A percentile compares a stretch with the other conserved stretches of the same genome.
These are phyloP conservation scores for Tragelaphus oryx DNA, from an alignment of 2,797 vertebrate species.

Conservation along the genomic window DNA sequence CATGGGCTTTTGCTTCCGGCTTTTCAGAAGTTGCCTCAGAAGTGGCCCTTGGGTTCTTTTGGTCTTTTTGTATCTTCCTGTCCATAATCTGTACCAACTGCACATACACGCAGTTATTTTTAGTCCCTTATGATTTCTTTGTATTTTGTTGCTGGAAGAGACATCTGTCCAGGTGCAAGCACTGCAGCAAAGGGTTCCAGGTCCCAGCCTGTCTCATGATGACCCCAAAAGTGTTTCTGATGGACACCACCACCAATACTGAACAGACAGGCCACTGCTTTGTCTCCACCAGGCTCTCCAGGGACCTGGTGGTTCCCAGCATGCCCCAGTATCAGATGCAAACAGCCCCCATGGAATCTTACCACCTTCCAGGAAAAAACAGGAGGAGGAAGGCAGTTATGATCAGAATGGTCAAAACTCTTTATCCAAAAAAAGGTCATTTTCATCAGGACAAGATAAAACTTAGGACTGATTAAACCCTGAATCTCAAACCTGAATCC, in stretches of 20 bases:
- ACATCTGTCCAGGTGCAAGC: not conserved
- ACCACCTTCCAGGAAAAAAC: not conserved
- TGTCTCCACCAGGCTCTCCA: not conserved
- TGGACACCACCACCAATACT: fast-evolving
- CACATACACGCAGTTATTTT: not conserved
- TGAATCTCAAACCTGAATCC: not conserved
- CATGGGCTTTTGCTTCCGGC: not conserved
- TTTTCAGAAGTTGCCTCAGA: not conserved
- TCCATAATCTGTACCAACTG: not conserved
- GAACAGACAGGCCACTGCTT: not conserved
- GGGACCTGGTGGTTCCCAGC: not conserved
- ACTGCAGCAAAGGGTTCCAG: not conserved
- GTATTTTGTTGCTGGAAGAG: not conserved
- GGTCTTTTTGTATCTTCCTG: not conserved
- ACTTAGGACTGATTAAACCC: not conserved
- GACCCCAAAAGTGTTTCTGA: not conserved
- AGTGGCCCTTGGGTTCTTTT: not conserved
- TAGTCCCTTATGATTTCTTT: not conserved
- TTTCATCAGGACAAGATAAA: not conserved
- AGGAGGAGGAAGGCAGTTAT: not conserved
- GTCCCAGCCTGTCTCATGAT: not conserved
- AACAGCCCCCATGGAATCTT: not conserved
- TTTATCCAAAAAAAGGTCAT: not conserved
- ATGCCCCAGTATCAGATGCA: not conserved
- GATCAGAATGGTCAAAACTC: not conserved